These are phyloP conservation scores for Montipora foliosa DNA, from an alignment of 64 coral and sea anemone species.

Conservation along the genomic window DNA sequence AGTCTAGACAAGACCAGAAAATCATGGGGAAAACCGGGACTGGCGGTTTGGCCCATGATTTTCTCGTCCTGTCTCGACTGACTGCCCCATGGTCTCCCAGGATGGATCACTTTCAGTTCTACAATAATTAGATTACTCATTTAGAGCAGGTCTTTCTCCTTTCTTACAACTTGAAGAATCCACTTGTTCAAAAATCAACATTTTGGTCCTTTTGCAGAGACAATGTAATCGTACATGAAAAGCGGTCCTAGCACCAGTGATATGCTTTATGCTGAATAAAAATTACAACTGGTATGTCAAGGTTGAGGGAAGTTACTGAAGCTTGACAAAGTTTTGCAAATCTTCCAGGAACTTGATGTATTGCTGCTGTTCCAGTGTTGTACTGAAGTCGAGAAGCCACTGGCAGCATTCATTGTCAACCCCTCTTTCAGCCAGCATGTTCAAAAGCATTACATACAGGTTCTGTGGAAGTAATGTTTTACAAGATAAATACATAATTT, in stretches of 20 bases:
- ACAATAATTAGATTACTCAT: neutral
- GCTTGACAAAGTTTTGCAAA: conserved; percentile 88
- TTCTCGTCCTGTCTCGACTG: too few relatives aligned
- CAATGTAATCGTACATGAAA: too few relatives aligned
- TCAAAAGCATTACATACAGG: conserved; percentile 81
- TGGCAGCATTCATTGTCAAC: conserved; percentile 72
- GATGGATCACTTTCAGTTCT: too few relatives aligned
- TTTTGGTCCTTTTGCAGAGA: neutral
- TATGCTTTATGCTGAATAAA: too few relatives aligned
- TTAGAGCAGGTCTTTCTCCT: neutral
- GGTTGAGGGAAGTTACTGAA: conserved; percentile 53
- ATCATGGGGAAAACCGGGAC: too few relatives aligned
- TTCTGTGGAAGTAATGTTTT: conserved; percentile 53
- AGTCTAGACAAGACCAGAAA: too few relatives aligned
- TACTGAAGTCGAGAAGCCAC: conserved; percentile 83
- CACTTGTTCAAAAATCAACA: neutral
- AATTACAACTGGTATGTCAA: neutral
- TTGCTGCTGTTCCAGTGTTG: conserved; percentile 88
- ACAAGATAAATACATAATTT: neutral
- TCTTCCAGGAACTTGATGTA: conserved; percentile 91
- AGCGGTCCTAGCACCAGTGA: too few relatives aligned
- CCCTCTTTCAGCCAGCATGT: conserved; percentile 94
- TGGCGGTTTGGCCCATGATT: too few relatives aligned
- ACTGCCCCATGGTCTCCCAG: too few relatives aligned
- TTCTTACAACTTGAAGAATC: neutral